A percentile compares a stretch with the other conserved stretches of the same genome.
Evolutionary conservation across 2,113 vertebrate species (phyloP).

Genomic region (Rhineura floridana): DNA sequence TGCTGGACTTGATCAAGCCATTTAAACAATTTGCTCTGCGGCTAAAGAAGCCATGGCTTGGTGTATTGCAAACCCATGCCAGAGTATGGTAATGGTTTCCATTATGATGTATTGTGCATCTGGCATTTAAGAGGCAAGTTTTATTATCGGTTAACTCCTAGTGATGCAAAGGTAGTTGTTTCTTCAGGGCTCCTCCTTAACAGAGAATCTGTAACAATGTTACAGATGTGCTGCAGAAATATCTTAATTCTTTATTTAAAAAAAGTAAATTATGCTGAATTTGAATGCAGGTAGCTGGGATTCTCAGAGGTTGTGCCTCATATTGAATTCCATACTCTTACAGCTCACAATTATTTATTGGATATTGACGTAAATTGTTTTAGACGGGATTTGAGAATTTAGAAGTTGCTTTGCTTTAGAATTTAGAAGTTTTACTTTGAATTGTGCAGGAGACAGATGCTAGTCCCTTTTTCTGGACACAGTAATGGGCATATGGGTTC

Average conservation of each 20-base stretch:
- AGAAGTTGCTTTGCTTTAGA: neutral
- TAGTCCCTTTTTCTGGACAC: neutral
- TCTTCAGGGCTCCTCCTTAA: neutral
- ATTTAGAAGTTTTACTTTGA: neutral
- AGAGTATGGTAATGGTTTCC: rapidly evolving
- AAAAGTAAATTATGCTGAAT: neutral
- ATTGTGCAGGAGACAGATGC: neutral
- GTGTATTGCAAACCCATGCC: neutral
- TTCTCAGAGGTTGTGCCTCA: neutral
- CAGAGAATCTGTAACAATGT: neutral
- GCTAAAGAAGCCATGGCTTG: neutral
- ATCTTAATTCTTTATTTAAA: neutral
- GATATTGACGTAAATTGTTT: neutral
- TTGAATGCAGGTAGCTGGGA: neutral
- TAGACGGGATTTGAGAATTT: neutral
- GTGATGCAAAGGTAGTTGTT: neutral
- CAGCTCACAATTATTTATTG: neutral
- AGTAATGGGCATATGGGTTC: neutral
- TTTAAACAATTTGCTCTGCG: neutral
- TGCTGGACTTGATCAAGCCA: neutral
- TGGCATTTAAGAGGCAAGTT: neutral
- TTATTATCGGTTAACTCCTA: neutral
- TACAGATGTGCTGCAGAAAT: neutral
- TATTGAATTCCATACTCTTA: neutral
- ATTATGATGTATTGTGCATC: neutral